phyloP scores from a whole-genome alignment of 2,113 vertebrate species.

The Hyaena hyaena region DNA sequence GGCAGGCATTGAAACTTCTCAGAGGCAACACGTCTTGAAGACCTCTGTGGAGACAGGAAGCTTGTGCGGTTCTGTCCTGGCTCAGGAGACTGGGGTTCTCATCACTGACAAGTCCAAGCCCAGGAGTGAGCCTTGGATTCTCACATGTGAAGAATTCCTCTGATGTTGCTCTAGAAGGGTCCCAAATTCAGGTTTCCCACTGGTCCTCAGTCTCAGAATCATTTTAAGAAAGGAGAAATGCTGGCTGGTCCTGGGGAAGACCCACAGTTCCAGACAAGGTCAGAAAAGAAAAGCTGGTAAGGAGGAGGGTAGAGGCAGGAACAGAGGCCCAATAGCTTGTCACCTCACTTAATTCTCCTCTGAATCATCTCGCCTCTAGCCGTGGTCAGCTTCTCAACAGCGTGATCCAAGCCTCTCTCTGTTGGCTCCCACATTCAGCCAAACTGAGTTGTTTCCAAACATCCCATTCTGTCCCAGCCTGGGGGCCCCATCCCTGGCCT shows the following conservation, averaged over 20 bases:
- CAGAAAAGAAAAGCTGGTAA: not conserved
- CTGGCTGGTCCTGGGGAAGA: not conserved
- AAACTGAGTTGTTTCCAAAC: not conserved
- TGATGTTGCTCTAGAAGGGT: not conserved
- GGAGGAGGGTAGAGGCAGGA: not conserved
- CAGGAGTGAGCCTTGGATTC: not conserved
- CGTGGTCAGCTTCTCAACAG: not conserved
- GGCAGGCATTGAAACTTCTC: not conserved
- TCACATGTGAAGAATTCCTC: not conserved
- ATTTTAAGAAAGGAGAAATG: constrained; percentile 1
- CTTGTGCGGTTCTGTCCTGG: not conserved
- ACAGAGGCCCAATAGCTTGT: not conserved
- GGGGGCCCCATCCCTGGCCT: constrained; percentile 14
- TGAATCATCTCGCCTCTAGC: not conserved
- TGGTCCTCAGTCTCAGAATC: not conserved
- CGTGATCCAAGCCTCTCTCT: not conserved
- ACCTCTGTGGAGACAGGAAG: not conserved
- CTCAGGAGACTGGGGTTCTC: not conserved
- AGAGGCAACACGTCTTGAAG: not conserved
- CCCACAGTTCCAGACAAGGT: not conserved
- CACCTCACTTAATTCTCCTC: not conserved
- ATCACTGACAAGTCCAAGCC: not conserved
- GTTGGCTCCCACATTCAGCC: not conserved
- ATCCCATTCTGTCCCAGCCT: not conserved
- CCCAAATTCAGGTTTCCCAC: not conserved